Conservation (phyloP, 2,888 invertebrate genomes). For the Drosophila kuntzei region DNA sequence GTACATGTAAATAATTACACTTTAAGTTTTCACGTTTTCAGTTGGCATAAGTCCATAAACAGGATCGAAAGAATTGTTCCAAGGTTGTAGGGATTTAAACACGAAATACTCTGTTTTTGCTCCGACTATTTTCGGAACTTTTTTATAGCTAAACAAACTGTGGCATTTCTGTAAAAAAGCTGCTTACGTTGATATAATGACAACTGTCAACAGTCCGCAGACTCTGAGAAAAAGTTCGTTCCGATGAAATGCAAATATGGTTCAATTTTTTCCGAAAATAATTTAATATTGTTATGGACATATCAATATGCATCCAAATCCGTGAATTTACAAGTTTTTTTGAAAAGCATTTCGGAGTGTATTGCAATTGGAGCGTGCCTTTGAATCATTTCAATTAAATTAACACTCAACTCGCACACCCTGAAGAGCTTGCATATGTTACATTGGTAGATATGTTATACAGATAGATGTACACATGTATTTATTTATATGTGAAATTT, state of each 20-base stretch:
- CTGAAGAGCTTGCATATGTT: background rate
- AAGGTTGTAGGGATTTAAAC: too few relatives aligned
- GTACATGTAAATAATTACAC: too few relatives aligned
- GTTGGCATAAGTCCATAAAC: too few relatives aligned
- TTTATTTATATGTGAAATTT: background rate
- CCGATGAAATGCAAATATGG: background rate
- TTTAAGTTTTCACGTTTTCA: too few relatives aligned
- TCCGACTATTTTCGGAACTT: too few relatives aligned
- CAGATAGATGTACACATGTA: background rate
- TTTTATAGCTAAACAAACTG: background rate
- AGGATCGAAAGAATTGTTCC: too few relatives aligned
- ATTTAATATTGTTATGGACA: background rate
- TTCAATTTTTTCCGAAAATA: background rate
- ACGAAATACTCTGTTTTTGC: too few relatives aligned
- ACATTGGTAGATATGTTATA: background rate
- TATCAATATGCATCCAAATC: background rate
- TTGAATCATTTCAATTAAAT: constrained; percentile 1
- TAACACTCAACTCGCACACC: background rate
- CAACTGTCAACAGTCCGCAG: background rate
- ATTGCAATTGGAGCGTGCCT: background rate
- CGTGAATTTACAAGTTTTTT: background rate
- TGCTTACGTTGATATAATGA: background rate
- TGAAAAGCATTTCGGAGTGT: background rate
- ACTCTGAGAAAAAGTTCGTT: background rate
- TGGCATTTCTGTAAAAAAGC: background rate